Percentiles rank a stretch among this genome's conserved stretches.
Evolutionary conservation across 2,797 vertebrate species (phyloP).

Genomic region (Pangasius djambal): DNA sequence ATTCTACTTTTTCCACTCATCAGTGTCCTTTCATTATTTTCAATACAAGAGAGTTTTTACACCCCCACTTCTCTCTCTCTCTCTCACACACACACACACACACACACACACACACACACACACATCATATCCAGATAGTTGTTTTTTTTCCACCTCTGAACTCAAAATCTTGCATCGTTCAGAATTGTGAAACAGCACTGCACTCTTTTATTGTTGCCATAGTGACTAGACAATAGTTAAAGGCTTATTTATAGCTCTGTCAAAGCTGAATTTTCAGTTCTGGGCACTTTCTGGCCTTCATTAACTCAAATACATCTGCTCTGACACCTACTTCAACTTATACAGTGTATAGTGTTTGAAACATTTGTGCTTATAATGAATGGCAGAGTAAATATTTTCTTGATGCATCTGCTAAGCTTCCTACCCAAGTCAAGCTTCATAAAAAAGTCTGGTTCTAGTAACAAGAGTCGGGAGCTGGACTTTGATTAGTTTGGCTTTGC

Average conservation of each 20-base stretch:
- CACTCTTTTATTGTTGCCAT: slow-evolving; percentile 47
- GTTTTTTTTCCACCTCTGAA: slow-evolving; percentile 37
- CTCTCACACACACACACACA: neutral
- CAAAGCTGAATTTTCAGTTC: slow-evolving; percentile 5
- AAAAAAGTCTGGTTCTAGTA: neutral
- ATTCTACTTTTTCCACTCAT: slow-evolving; percentile 43
- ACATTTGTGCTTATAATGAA: neutral
- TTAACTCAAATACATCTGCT: neutral
- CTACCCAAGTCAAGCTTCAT: neutral
- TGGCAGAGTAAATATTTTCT: neutral
- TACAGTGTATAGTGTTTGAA: neutral
- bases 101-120: neutral
- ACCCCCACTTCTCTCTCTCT: neutral
- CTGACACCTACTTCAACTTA: neutral
- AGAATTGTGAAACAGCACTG: slow-evolving; percentile 33
- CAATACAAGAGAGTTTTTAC: slow-evolving; percentile 38
- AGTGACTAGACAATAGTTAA: slow-evolving; percentile 47
- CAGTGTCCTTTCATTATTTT: slow-evolving; percentile 49
- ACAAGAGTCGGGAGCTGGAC: neutral
- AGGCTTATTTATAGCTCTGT: slow-evolving; percentile 24
- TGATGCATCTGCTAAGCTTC: neutral
- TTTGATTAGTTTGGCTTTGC: neutral
- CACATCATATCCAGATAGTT: slow-evolving; percentile 8
- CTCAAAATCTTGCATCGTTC: slow-evolving; percentile 38
- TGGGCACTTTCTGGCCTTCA: neutral